phyloP scores from a whole-genome alignment of 1,140 invertebrate species.

The Atta colombica region DNA sequence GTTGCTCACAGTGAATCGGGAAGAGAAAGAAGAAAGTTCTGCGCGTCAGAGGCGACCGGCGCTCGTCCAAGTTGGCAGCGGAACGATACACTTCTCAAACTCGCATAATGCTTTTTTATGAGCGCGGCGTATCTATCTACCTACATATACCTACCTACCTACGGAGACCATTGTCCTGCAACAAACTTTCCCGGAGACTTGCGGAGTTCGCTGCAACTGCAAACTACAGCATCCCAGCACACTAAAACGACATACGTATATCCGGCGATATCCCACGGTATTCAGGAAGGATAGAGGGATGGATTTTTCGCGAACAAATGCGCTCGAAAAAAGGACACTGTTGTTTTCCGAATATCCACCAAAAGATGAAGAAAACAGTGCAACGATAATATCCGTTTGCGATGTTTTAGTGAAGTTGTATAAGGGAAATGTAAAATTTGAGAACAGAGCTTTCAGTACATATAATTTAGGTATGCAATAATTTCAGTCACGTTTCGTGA shows the following conservation, averaged over 20 bases:
- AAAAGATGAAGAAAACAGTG: neutral
- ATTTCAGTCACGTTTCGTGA: neutral
- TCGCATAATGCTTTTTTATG: constrained; percentile 61
- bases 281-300: neutral
- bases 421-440: neutral
- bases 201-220: constrained; percentile 36
- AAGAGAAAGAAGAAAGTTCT: constrained; percentile 49
- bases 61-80: constrained; percentile 40
- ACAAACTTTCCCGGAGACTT: constrained; percentile 41
- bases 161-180: constrained; percentile 53
- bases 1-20: neutral
- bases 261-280: neutral
- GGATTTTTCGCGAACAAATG: neutral
- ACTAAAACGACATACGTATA: constrained; percentile 11
- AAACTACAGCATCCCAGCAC: neutral
- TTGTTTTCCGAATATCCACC: neutral
- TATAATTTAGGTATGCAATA: neutral
- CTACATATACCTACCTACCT: constrained; percentile 31
- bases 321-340: constrained; percentile 13
- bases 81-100: constrained; percentile 65
- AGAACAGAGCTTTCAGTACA: neutral
- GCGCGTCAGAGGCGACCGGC: constrained; percentile 16
- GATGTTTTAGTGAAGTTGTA: constrained; percentile 4
- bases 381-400: neutral
- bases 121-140: constrained; percentile 8